Conservation (phyloP, 2,888 invertebrate genomes). For the Sesamia inferens region DNA sequence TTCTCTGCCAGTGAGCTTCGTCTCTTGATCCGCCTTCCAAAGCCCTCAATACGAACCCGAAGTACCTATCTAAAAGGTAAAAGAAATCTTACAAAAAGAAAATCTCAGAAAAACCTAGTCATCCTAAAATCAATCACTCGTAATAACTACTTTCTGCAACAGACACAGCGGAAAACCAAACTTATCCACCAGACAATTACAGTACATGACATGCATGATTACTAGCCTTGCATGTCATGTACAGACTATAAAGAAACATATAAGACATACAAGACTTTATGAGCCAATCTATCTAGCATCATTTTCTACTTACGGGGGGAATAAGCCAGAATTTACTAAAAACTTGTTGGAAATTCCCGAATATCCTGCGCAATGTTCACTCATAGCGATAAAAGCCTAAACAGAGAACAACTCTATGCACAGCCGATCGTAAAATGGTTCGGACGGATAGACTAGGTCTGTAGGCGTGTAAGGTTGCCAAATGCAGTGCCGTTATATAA, state of each 20-base stretch:
- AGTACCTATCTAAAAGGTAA: too few relatives aligned
- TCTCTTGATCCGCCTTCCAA: too few relatives aligned
- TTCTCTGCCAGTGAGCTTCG: too few relatives aligned
- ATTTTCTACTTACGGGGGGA: slow-evolving; percentile 33
- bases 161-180: background rate
- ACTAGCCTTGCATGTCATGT: too few relatives aligned
- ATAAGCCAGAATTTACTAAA: slow-evolving; percentile 16
- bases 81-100: slow-evolving; percentile 12
- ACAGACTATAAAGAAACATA: background rate
- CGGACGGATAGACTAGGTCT: slow-evolving; percentile 43
- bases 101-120: slow-evolving; percentile 8
- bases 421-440: slow-evolving; percentile 52
- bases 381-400: slow-evolving; percentile 51
- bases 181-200: slow-evolving; percentile 30
- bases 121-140: slow-evolving; percentile 27
- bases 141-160: slow-evolving; percentile 20
- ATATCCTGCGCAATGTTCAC: slow-evolving; percentile 34
- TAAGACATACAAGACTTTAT: slow-evolving; percentile 30
- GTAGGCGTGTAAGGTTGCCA: slow-evolving; percentile 53
- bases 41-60: too few relatives aligned
- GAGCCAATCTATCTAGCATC: slow-evolving; percentile 12
- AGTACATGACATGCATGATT: slow-evolving; percentile 29
- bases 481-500: slow-evolving; percentile 60
- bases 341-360: slow-evolving; percentile 12
- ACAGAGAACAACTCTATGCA: slow-evolving; percentile 53